Evolutionary conservation across 2,888 invertebrate genomes (phyloP).

Genomic region (Eupithecia subumbrata): DNA sequence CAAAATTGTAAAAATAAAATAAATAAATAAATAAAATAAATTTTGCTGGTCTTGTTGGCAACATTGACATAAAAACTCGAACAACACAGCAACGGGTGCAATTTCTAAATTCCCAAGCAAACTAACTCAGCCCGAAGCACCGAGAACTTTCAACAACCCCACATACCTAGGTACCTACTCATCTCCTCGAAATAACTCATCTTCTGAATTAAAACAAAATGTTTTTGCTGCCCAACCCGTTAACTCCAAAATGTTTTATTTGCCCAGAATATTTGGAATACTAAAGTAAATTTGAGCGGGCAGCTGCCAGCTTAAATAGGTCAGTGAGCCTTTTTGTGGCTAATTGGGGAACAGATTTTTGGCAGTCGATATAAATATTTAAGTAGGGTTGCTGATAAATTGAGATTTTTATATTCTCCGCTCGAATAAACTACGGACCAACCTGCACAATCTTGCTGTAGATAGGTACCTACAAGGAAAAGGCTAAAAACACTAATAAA

Average conservation of each 20-base stretch:
- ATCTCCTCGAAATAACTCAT: conserved; percentile 12
- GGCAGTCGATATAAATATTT: conserved; percentile 20
- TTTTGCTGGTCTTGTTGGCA: not conserved
- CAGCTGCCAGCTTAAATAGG: conserved; percentile 23
- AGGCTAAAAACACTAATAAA: conserved; percentile 38
- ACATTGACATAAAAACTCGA: not conserved
- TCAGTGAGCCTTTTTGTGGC: conserved; percentile 24
- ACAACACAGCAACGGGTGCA: not conserved
- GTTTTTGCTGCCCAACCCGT: conserved; percentile 31
- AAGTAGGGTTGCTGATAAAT: conserved; percentile 12
- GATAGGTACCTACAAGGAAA: not conserved
- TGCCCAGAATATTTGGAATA: conserved; percentile 29
- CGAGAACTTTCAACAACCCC: not conserved
- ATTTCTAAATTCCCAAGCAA: not conserved
- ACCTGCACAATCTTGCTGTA: conserved; percentile 19
- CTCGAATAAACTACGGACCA: conserved; percentile 6
- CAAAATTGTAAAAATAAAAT: too few species aligned
- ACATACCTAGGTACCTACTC: not conserved
- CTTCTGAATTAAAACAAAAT: conserved; percentile 39
- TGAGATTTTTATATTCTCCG: conserved; percentile 9
- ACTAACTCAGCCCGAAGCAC: not conserved
- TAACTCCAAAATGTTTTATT: conserved; percentile 44
- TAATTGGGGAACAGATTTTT: conserved; percentile 26
- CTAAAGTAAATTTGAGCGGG: conserved; percentile 12
- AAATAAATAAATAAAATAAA: too few species aligned